Evolutionary conservation across 1,140 invertebrate genomes (phyloP).

Genomic region (Lasaia peninsularis): DNA sequence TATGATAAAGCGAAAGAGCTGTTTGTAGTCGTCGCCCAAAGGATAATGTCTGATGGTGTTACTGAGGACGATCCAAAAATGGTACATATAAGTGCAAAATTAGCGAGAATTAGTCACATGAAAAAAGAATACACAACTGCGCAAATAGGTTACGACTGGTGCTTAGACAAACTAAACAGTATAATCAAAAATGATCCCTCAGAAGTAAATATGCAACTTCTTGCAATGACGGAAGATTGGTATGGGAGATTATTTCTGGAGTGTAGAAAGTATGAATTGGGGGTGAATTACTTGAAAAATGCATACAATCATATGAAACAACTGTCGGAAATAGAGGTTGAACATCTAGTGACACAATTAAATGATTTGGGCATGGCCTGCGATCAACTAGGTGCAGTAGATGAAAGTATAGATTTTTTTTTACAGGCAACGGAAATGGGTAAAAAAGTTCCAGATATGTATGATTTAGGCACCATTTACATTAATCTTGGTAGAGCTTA

Average conservation of each 20-base stretch:
- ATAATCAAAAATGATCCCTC: constrained; percentile 72
- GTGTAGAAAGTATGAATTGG: constrained; percentile 80
- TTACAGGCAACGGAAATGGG: constrained; percentile 84
- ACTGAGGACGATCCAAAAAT: constrained; percentile 86
- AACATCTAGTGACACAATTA: constrained; percentile 87
- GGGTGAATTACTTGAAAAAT: constrained; percentile 82
- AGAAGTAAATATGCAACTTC: constrained; percentile 80
- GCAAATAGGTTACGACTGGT: constrained; percentile 86
- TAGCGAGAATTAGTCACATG: constrained; percentile 84
- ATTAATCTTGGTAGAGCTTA: constrained; percentile 91
- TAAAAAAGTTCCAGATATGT: constrained; percentile 79
- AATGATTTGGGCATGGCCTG: constrained; percentile 91
- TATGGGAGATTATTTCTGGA: constrained; percentile 88
- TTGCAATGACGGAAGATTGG: constrained; percentile 87
- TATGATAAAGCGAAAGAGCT: constrained; percentile 90
- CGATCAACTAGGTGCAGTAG: constrained; percentile 81
- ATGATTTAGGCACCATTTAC: constrained; percentile 85
- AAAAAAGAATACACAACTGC: constrained; percentile 82
- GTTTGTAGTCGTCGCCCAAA: constrained; percentile 89
- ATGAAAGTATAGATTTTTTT: constrained; percentile 84
- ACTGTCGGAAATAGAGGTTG: constrained; percentile 82
- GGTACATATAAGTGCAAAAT: constrained; percentile 81
- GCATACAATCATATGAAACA: constrained; percentile 83
- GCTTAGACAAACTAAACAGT: constrained; percentile 82
- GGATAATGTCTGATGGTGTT: constrained; percentile 83